Evolutionary conservation across 2,113 vertebrate species (phyloP), one percentile per base, ranked within the genome.

Genomic region (Syngnathus typhle): DNA sequence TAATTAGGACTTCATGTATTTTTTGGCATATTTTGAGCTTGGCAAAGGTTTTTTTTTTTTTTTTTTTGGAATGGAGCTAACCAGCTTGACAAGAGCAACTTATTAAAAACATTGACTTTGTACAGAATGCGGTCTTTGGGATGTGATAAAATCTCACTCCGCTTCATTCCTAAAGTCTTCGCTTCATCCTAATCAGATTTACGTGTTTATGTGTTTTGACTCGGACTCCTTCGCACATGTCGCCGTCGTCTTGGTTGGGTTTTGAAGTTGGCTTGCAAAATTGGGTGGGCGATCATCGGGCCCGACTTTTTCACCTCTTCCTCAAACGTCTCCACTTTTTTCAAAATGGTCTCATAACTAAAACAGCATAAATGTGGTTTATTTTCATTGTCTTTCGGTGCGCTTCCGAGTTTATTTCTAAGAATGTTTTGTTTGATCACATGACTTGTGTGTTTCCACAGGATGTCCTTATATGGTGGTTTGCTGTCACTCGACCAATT

Each of bases 401-500:
- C 19, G 0, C 19, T 3, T 51, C 2, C 3, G 49, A 8, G n/a
- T 21, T 21, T 3, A 9, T 21, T 9, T 32, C 21, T 52, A 52
- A 21, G 19, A 52, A 9, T 4, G 18, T 6, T 19, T 2, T 49
- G 32, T 43, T 15, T 46, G 2, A 54, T 13, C 52, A 6, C 39
- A 8, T 46, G 5, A 51, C 36, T 32, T 9, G 7, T 51, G 2
- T 9, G 49, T 16, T 32, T 19, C 51, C 56, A 2, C 69, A 87
- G 80, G 72, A 87, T 88, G 88, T 82, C 88, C 5, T 59, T 83
- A 1, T 1, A 7, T 0, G 73, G 82, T 2, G 81, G 75, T 18
- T 84, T 88, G 10, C 69, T 90, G 71, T 82, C 80, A 4, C 82
- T 85, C 3, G 77, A 89, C 32, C 87, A 89, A 76, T 89, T 91